Evolutionary conservation across 2,888 invertebrate species (phyloP).

Genomic region (Hypomecis atomaria): DNA sequence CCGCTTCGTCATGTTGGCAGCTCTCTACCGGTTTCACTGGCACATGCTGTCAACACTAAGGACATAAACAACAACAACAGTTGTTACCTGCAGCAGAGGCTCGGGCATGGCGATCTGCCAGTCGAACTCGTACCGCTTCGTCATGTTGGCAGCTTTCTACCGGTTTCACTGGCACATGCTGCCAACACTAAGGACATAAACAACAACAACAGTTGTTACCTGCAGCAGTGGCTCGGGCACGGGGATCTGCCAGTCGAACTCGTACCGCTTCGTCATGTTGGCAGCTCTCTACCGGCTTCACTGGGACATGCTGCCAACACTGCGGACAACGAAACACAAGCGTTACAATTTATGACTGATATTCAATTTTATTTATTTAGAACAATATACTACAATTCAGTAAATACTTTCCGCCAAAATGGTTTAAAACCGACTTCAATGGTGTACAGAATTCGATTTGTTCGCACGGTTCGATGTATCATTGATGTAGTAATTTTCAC

Average conservation of each 20-base stretch:
- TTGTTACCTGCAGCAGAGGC: slow-evolving; percentile 85
- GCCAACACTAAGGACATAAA: slow-evolving; percentile 55
- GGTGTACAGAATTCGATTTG: too few species aligned
- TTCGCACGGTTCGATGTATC: too few species aligned
- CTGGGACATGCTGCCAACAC: slow-evolving; percentile 59
- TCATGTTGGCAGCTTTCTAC: slow-evolving; percentile 86
- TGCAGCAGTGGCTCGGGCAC: slow-evolving; percentile 92
- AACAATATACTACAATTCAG: too few species aligned
- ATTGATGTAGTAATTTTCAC: too few species aligned
- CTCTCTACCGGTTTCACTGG: slow-evolving; percentile 53
- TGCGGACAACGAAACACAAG: slow-evolving; percentile 48
- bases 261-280: slow-evolving; percentile 98
- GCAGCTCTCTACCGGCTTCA: slow-evolving; percentile 53
- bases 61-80: too few species aligned
- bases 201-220: too few species aligned
- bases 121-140: slow-evolving; percentile 99
- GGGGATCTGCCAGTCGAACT: slow-evolving; percentile 98
- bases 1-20: slow-evolving; percentile 94
- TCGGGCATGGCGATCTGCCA: slow-evolving; percentile 98
- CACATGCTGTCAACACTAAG: slow-evolving; percentile 61
- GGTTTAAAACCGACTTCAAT: too few species aligned
- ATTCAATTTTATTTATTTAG: too few species aligned
- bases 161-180: slow-evolving; percentile 63
- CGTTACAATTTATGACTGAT: background rate
- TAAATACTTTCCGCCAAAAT: too few species aligned